A percentile compares a stretch with the other conserved stretches of the same genome.
phyloP scores from a whole-genome alignment of 2,113 vertebrate species.

The Verasper variegatus region DNA sequence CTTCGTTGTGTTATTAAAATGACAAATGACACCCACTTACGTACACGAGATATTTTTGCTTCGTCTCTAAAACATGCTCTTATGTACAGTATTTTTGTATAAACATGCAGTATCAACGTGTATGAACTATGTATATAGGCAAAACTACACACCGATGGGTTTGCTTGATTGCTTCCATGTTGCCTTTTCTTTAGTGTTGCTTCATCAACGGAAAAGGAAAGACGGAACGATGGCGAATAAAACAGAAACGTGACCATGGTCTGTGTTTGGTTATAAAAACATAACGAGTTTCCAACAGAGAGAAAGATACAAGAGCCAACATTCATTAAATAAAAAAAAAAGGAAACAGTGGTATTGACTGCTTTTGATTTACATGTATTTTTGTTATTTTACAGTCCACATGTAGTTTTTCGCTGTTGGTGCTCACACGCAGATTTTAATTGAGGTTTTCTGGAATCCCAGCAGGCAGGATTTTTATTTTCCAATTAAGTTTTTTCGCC shows the following conservation, averaged over 20 bases:
- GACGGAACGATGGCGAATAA: slow-evolving; percentile 20
- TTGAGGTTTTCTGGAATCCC: slow-evolving; percentile 9
- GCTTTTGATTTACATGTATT: slow-evolving; percentile 42
- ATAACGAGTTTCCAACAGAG: slow-evolving; percentile 69
- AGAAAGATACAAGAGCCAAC: slow-evolving; percentile 43
- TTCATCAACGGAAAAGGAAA: slow-evolving; percentile 59
- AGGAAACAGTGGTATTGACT: slow-evolving; percentile 3
- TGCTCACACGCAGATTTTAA: slow-evolving; percentile 5
- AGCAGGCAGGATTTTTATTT: slow-evolving; percentile 14
- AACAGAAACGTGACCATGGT: slow-evolving; percentile 53
- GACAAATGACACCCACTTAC: slow-evolving; percentile 85
- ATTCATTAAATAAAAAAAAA: not conserved
- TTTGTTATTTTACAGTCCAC: slow-evolving; percentile 32
- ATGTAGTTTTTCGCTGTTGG: slow-evolving; percentile 27
- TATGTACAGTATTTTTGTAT: slow-evolving; percentile 85
- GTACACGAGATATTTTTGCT: slow-evolving; percentile 86
- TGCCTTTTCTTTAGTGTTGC: slow-evolving; percentile 80
- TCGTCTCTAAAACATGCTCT: slow-evolving; percentile 89
- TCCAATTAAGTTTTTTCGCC: not conserved
- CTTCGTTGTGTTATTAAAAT: slow-evolving; percentile 82
- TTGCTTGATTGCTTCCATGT: slow-evolving; percentile 80
- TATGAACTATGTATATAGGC: slow-evolving; percentile 84
- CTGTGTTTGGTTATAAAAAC: slow-evolving; percentile 33
- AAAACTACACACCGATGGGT: slow-evolving; percentile 84
- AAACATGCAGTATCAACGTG: slow-evolving; percentile 89